Conservation (phyloP, 1,140 invertebrate genomes). For the Brachionus asplanchnoidis region DNA sequence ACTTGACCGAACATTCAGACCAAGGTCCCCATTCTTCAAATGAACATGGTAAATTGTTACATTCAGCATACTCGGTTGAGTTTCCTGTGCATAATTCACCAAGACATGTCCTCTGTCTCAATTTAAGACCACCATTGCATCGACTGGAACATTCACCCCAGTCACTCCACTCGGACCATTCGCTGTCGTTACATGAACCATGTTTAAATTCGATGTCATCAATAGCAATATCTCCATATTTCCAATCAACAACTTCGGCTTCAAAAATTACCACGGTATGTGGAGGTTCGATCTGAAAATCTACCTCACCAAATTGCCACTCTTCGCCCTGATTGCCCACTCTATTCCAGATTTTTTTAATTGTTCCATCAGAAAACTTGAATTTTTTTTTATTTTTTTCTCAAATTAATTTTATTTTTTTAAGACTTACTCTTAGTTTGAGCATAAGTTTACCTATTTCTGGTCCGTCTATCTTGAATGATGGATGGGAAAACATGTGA, state of each 20-base stretch:
- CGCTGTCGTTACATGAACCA: neutral
- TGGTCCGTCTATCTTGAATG: neutral
- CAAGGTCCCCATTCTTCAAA: neutral
- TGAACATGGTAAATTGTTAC: neutral
- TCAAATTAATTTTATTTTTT: neutral
- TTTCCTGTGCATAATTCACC: neutral
- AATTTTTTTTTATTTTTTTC: neutral
- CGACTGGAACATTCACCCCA: slow-evolving; percentile 12
- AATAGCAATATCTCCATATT: slow-evolving; percentile 34
- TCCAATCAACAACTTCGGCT: slow-evolving; percentile 41
- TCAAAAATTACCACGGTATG: slow-evolving; percentile 18
- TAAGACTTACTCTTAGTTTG: neutral
- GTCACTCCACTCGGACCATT: neutral
- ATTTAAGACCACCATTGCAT: slow-evolving; percentile 1
- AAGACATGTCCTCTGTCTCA: neutral
- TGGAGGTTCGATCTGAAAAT: slow-evolving; percentile 17
- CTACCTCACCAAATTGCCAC: neutral
- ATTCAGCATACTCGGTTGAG: neutral
- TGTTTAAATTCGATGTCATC: slow-evolving; percentile 4
- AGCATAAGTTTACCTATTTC: neutral
- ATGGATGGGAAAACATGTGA: slow-evolving; percentile 22
- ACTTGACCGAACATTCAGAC: neutral
- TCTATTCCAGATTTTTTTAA: slow-evolving; percentile 12
- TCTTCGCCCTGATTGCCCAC: slow-evolving; percentile 12
- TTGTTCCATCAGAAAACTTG: neutral